Base-by-base conservation (phyloP, 1,140 invertebrate genomes). In the Archivesica marissinica region DNA sequence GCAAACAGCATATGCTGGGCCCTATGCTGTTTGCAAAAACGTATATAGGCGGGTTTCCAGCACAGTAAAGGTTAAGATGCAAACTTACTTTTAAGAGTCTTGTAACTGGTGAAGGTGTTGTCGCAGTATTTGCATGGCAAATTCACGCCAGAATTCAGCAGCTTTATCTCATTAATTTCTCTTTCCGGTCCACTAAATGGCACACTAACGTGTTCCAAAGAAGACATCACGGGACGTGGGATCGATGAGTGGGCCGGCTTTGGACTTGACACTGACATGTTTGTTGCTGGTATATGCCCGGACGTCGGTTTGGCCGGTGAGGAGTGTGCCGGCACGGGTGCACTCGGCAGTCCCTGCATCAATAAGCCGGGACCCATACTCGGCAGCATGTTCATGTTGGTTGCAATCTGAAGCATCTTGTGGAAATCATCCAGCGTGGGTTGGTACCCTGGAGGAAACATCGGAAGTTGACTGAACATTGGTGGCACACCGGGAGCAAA, bases 71-170 rank as follows among this genome's bases (percentile, higher is more conserved):
- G n/a, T n/a, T n/a, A n/a, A n/a, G n/a, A n/a, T n/a, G n/a, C n/a
- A 33, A 47, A 52, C 87, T 90, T 82, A 92, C 92, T 87, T 90
- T 93, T 92, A 15, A 93, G 75, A 83, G 92, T 86, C 87, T 97
- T 95, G n/a, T 98, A 94, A 92, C 98, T 98, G 0, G 97, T 97
- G 88, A 98, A 98, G 2, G 97, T 96, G 0, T 96, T 96, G 0
- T 95, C 95, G 93, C 98, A 99, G 7, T 98, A 94, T 82, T 97
- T 95, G 92, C 98, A 99, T 0, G 97, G 97, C 89, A 98, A 77
- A 38, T 54, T 79, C 41, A 83, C 86, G 6, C 47, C 54, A 33
- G 68, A 76, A 38, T 76, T 86, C 79, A 38, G 85, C 59, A 75
- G 39, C 68, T 81, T 78, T 25, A 83, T 75, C 17, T 85, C 82